These are phyloP conservation scores for Tachuris rubrigastra DNA, from an alignment of 2,113 vertebrate genomes.

Conservation along the genomic window DNA sequence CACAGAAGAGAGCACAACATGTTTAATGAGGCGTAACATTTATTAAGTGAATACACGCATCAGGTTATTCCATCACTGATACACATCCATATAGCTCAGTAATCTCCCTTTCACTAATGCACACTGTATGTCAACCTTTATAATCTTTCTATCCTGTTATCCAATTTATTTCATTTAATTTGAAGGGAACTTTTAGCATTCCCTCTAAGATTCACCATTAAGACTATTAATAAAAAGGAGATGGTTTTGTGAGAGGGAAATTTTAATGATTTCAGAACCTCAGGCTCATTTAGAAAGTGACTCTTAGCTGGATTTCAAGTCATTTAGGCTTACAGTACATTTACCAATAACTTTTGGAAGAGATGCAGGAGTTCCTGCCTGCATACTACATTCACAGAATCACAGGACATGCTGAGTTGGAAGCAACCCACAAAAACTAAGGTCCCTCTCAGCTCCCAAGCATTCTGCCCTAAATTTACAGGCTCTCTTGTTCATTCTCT, in stretches of 20 bases:
- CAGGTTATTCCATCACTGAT: not conserved
- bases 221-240: not conserved
- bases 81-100: not conserved
- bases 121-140: not conserved
- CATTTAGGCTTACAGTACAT: not conserved
- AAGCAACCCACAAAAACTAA: not conserved
- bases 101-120: not conserved
- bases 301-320: not conserved
- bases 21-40: constrained; percentile 12
- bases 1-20: not conserved
- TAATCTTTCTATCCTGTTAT: not conserved
- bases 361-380: not conserved
- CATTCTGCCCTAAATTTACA: not conserved
- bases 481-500: not conserved
- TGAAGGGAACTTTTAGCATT: not conserved
- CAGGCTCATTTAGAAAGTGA: not conserved
- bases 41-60: not conserved
- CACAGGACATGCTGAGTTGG: not conserved
- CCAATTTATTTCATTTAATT: not conserved
- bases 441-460: not conserved
- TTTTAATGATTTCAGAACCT: not conserved
- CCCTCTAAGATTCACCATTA: not conserved
- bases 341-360: not conserved
- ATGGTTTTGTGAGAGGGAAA: not conserved
- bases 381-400: not conserved